Evolutionary conservation across 64 coral and sea anemone species (phyloP), one percentile per base, ranked within the genome.

Genomic region (Montipora capricornis): DNA sequence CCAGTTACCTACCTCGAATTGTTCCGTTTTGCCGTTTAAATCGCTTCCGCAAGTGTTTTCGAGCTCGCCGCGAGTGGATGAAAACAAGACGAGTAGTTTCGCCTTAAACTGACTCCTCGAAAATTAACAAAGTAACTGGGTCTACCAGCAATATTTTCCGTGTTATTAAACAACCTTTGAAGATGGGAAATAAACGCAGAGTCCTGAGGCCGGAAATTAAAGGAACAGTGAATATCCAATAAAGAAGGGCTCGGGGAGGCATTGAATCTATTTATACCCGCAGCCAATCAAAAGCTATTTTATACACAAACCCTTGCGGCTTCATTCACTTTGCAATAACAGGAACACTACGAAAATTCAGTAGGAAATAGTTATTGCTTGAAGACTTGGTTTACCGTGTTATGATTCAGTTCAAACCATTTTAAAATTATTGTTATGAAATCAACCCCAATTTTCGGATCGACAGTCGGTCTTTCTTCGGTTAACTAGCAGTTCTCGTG

Each of bases 111-210:
- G 4, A 47, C 26, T 47, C 59, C 4, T 19, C 4, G 47, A 71
- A 46, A 16, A 49, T 3, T 8, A n/a, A 47, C 64, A 48, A 71
- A 19, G 55, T n/a, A 69, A 51, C 62, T 49, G 82, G 49, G 82
- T 73, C 71, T 86, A 67, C 62, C 50, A 47, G 16, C 46, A 86
- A 50, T 86, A 71, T 71, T 50, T 71, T 86, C 64, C 82, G 47
- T 73, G 62, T 22, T 71, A 86, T 86, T 86, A 86, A 71, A 86
- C 82, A 51, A 86, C 70, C 82, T 86, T 51, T 22, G 82, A 24
- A 47, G 64, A 86, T 49, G 82, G 50, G 24, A 73, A 86, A 86
- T 73, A 29, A 86, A 86, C 70, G 71, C 82, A 86, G 47, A 11
- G 47, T 45, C 46, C 71, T 71, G 62, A 19, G 10, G 44, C 82